phyloP scores from a whole-genome alignment of 2,113 vertebrate genomes.

The Archilochus colubris region DNA sequence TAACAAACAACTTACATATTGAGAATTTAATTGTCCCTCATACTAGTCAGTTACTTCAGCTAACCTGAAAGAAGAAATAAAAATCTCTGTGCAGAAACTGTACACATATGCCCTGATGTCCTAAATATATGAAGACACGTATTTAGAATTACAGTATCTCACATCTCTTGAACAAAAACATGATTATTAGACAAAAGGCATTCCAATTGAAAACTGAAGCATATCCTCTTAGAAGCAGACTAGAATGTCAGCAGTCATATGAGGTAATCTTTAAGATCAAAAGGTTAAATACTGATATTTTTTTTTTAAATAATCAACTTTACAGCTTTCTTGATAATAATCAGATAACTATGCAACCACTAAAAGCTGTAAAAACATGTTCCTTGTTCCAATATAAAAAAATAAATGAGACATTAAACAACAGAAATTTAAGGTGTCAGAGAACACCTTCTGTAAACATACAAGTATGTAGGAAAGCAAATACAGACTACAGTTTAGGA shows the following conservation, averaged over 20 bases:
- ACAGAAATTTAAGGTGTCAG: background rate
- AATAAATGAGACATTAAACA: background rate
- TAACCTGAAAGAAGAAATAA: background rate
- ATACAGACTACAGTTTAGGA: background rate
- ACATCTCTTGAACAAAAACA: background rate
- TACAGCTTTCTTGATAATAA: background rate
- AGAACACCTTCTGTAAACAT: background rate
- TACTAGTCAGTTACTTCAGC: background rate
- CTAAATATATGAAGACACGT: background rate
- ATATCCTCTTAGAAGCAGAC: background rate
- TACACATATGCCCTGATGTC: background rate
- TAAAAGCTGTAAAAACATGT: background rate
- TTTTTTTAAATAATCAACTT: background rate
- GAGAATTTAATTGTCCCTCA: slow-evolving; percentile 19
- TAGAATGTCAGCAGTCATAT: background rate
- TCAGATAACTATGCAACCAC: background rate
- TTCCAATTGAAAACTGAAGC: background rate
- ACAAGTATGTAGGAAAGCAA: background rate
- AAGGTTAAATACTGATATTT: background rate
- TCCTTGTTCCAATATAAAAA: background rate
- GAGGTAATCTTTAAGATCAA: background rate
- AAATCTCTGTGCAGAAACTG: background rate
- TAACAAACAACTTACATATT: background rate
- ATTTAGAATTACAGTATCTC: background rate
- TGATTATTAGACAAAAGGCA: background rate